Evolutionary conservation across 2,113 vertebrate genomes (phyloP).

Genomic region (Phalacrocorax carbo): DNA sequence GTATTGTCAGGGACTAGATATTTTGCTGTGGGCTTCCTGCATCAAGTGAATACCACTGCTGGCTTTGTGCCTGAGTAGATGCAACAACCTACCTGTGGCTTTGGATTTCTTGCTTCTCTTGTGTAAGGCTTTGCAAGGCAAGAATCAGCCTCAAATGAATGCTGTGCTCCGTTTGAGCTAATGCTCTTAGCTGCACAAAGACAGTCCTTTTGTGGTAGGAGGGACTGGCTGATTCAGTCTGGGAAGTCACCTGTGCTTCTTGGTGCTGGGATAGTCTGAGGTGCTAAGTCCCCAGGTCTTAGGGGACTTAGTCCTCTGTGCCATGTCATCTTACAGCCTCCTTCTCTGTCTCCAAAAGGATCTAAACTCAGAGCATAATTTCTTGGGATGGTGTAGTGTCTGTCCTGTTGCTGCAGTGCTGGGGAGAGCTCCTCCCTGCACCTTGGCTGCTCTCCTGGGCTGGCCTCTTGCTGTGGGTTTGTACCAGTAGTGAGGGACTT

Average conservation of each 20-base stretch:
- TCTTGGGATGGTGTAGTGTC: neutral
- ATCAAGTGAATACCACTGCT: neutral
- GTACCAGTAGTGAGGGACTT: neutral
- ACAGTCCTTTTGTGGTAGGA: neutral
- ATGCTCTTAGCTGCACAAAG: neutral
- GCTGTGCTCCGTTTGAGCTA: neutral
- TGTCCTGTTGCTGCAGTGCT: neutral
- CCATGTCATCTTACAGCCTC: neutral
- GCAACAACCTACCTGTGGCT: neutral
- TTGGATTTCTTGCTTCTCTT: neutral
- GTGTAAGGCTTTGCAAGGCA: neutral
- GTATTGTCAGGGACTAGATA: neutral
- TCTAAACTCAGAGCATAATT: neutral
- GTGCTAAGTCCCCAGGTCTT: neutral
- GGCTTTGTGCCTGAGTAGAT: neutral
- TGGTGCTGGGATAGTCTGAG: fast-evolving
- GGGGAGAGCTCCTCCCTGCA: neutral
- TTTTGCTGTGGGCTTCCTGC: neutral
- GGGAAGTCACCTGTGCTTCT: neutral
- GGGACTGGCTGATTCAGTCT: neutral
- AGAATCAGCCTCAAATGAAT: neutral
- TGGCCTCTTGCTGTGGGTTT: neutral
- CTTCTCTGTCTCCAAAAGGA: neutral
- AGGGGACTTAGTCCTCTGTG: neutral
- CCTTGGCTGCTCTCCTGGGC: neutral